Evolutionary conservation across 2,888 invertebrate genomes (phyloP), one percentile per base, ranked within the genome.

Genomic region (Lycaena phlaeas): DNA sequence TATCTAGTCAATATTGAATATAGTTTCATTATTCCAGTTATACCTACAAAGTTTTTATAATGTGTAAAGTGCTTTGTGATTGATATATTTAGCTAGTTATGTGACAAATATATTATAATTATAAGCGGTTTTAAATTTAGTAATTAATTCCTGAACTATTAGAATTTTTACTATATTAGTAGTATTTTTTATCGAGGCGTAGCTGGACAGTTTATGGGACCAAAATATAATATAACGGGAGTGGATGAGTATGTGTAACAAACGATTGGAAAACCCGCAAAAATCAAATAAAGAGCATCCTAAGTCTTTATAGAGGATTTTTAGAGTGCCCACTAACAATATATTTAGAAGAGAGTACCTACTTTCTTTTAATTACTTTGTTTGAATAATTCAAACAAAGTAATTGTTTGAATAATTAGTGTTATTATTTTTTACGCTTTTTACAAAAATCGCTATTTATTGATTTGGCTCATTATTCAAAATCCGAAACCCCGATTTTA

Each of bases 121-220:
- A 26, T 41, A 38, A 41, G 37, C 37, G 27, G 38, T 47, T 42
- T 57, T 54, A 51, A 40, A 54, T 55, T 59, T 68, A 64, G 65
- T 65, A 59, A 54, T 57, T 43, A 50, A 53, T 52, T 57, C 53
- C 60, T 55, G 49, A 57, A 58, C 49, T 56, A 49, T 57, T 62
- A 59, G 50, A 56, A 52, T 34, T 52, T 52, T 52, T 56, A 41
- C 52, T 48, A 55, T 50, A 52, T 53, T 46, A 46, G 42, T 48
- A 49, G 42, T 53, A 46, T 50, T 52, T 50, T 52, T 45, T 51
- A 53, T 62, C 54, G 59, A 75, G 81, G 81, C 81, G 79, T 82
- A 75, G 73, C 79, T 78, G 64, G 68, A 65, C 61, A 55, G 55
- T 50, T 56, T 57, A 61, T 69, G 79, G 81, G 81, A 78, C 81